Evolutionary conservation across 1,140 invertebrate genomes (phyloP), one percentile per base, ranked within the genome.

Genomic region (Bombus vancouverensis): DNA sequence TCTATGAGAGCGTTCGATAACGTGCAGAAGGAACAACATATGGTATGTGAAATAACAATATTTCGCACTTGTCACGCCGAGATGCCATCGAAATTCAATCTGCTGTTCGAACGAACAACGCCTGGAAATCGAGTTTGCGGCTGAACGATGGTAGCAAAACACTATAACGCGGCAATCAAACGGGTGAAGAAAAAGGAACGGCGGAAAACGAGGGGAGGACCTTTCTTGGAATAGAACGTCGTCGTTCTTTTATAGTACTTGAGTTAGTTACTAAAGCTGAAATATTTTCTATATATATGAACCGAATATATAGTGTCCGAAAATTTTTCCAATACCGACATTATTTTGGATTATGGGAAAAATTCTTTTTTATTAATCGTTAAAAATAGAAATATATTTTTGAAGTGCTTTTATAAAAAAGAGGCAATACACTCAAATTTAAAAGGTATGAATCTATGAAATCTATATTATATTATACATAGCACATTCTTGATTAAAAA

Each of bases 71-170:
- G 80, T 74, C 80, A 62, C 80, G 53, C 70, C 39, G 72, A 62
- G 73, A 81, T 39, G 70, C 70, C 80, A 73, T 81, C 53, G 70
- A 81, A 81, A 81, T 81, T 81, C 68, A 74, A 81, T 81, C 70
- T 57, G 80, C 70, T 74, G 80, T 62, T 81, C 37, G 70, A 62
- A 39, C 70, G 70, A 74, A 59, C n/a, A 28, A 32, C 53, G n/a
- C 28, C 66, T 12, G n/a, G 39, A 74, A 81, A 81, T 81, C 80
- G 70, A 81, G 32, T 81, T 74, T 81, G 70, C 32, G 39, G 53
- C 70, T 74, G 80, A 81, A 74, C 70, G 80, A 62, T 44, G 80
- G 70, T 44, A 62, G 57, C 59, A 42, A 70, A 42, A 81, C n/a
- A 28, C 37, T 28, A 42, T 83, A 83, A 70, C 65, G 28, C 2